Base-by-base conservation (phyloP, 1,140 invertebrate species). In the Lerema accius region DNA sequence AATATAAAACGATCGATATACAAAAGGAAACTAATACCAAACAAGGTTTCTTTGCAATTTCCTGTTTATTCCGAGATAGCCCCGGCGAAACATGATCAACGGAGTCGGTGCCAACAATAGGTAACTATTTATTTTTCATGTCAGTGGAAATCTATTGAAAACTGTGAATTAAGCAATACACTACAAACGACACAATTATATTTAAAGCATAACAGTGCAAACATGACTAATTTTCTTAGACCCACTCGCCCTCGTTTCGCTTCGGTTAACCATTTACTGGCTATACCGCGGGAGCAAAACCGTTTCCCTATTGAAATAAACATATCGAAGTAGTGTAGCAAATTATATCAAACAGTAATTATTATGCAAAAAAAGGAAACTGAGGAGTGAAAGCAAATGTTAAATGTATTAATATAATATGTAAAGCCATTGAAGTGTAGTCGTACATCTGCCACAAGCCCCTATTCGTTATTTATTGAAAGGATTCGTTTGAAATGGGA, bases 111-210 rank as follows among this genome's bases (percentile, higher is more conserved):
- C 58, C 49, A 32, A 39, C 39, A 26, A 56, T 19, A 14, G 43
- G 67, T 74, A n/a, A n/a, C n/a, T n/a, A 65, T 78, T 78, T 80
- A 77, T 80, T 82, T 80, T 68, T 76, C 75, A 71, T 77, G 76
- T 80, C 77, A 74, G 68, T 68, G 62, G 65, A 75, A 75, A 74
- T 71, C 67, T 76, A 76, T 76, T 77, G 71, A 78, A 76, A 76
- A 75, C 70, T 53, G 68, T 71, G 70, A 73, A 68, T 63, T 32
- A 40, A 67, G 64, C 28, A 32, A 1, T 32, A 32, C 28, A 7
- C 4, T 2, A 32, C 1, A 32, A 32, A 32, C 28, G 28, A 9
- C 28, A 32, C 28, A 32, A 32, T 4, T 7, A 32, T n/a, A n/a
- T n/a, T n/a, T n/a, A n/a, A n/a, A n/a, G n/a, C n/a, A n/a, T n/a